Evolutionary conservation across 2,797 vertebrate genomes (phyloP).

Genomic region (Platalea minor): DNA sequence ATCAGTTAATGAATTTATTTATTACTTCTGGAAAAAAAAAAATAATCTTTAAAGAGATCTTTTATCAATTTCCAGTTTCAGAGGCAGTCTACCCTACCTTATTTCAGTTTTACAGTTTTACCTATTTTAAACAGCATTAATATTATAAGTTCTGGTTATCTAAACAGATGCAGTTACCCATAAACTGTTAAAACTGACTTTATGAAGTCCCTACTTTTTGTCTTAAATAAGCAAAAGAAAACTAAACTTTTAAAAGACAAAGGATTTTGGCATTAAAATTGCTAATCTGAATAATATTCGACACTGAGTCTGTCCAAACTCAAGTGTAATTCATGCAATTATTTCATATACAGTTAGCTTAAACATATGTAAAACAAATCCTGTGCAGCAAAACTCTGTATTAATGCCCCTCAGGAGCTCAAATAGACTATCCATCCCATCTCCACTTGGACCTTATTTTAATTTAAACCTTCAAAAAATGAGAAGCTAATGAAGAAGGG

Average conservation of each 20-base stretch:
- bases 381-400: not conserved
- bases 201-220: not conserved
- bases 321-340: accelerated
- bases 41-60: not conserved
- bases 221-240: not conserved
- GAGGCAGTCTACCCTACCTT: not conserved
- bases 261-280: not conserved
- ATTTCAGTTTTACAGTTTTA: not conserved
- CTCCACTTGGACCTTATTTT: not conserved
- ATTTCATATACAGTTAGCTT: not conserved
- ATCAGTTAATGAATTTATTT: not conserved
- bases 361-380: not conserved
- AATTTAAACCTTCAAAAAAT: not conserved
- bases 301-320: accelerated
- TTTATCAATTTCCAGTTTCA: not conserved
- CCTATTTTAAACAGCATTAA: not conserved
- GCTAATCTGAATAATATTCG: not conserved
- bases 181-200: not conserved
- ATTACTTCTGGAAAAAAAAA: not conserved
- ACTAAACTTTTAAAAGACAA: not conserved
- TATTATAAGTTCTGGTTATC: not conserved
- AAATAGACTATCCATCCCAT: not conserved
- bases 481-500: not conserved
- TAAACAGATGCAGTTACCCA: not conserved
- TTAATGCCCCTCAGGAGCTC: not conserved